Conservation (phyloP, 2,113 vertebrate species). For the Cranoglanis bouderius region DNA sequence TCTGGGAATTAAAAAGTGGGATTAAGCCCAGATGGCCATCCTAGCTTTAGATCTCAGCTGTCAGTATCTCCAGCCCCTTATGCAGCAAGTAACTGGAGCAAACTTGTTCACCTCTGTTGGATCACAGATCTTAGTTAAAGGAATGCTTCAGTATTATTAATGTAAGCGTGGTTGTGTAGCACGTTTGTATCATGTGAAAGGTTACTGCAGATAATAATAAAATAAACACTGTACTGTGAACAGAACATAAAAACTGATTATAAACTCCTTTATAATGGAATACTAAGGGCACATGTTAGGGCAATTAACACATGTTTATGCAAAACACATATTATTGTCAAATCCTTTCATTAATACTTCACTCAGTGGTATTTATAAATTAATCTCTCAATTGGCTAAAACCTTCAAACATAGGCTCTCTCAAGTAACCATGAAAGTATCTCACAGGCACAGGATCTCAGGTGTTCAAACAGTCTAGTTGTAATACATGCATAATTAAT, state of each 20-base stretch:
- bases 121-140: neutral
- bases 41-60: slow-evolving; percentile 4
- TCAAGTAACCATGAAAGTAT: neutral
- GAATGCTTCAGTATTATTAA: neutral
- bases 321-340: neutral
- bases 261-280: neutral
- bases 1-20: slow-evolving; percentile 19
- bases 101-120: neutral
- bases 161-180: neutral
- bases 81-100: neutral
- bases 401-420: too few relatives aligned
- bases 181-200: neutral
- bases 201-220: neutral
- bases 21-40: slow-evolving; percentile 33
- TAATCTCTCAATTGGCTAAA: too few relatives aligned
- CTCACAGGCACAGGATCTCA: neutral
- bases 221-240: neutral
- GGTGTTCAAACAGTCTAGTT: too few relatives aligned
- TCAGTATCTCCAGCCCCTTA: neutral
- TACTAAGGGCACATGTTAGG: too few relatives aligned
- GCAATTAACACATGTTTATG: too few relatives aligned
- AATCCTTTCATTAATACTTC: neutral
- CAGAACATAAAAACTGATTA: neutral
- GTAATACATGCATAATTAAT: neutral
- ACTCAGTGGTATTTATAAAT: too few relatives aligned